Percentiles rank a stretch among this genome's conserved stretches.
These are phyloP conservation scores for Hydrophis major DNA, from an alignment of 2,797 vertebrate genomes.

Conservation along the genomic window DNA sequence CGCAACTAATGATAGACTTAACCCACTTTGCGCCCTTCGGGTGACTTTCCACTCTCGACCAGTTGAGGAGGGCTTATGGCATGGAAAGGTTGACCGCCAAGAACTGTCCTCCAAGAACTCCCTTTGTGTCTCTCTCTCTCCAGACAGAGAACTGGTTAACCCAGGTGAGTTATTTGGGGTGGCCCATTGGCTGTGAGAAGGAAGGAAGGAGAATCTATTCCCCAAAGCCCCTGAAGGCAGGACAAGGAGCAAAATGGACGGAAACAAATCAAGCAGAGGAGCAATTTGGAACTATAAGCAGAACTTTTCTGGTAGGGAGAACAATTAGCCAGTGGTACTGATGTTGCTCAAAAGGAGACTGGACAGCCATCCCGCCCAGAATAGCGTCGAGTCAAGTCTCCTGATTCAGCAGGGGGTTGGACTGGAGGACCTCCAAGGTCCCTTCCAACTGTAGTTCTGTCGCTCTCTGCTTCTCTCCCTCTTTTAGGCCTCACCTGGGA, in stretches of 20 bases:
- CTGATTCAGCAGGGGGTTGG: background rate
- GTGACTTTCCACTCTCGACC: background rate
- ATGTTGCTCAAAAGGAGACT: background rate
- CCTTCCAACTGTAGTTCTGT: background rate
- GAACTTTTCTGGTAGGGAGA: background rate
- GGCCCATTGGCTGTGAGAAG: background rate
- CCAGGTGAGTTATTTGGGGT: background rate
- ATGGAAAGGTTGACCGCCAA: background rate
- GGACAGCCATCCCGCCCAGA: no score
- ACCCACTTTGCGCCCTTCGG: background rate
- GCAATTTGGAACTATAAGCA: background rate
- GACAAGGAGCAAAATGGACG: no score
- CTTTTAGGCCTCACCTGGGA: background rate
- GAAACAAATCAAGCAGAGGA: background rate
- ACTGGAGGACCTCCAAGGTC: background rate
- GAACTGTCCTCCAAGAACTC: background rate
- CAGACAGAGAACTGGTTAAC: no score
- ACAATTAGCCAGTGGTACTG: background rate
- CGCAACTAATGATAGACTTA: background rate
- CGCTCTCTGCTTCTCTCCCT: background rate
- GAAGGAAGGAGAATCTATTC: background rate
- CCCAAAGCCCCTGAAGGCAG: fast-evolving
- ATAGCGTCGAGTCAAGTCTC: background rate
- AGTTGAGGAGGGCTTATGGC: background rate
- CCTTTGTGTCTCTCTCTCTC: background rate